Evolutionary conservation across 2,797 vertebrate genomes (phyloP), one percentile per base, ranked within the genome.

Genomic region (Cirrhinus mrigala): DNA sequence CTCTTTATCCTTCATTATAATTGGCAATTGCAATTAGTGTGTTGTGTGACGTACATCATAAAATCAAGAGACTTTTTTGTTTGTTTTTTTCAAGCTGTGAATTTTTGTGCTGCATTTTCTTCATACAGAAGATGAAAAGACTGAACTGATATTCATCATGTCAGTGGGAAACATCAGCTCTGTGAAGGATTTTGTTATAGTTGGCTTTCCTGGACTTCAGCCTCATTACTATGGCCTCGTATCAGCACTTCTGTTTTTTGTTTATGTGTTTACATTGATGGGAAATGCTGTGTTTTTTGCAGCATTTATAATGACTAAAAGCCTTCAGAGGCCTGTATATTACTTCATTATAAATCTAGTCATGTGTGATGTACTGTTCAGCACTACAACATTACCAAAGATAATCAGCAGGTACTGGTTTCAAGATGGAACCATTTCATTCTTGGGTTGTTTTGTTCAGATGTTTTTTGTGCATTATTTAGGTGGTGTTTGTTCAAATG

Each of bases 301-400:
- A 0, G 44, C 94, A 78, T 94, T 95, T 87, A 40, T n/a, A 20
- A 77, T 85, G 3, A 92, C 94, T 79, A 87, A 77, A 40, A 91
- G 87, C 56, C 92, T 95, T 50, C 93, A 94, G 10, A 93, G 93
- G 20, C 94, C 94, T 69, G 93, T 95, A 90, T 95, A 94, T 89
- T 94, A 93, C 84, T 88, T 92, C 80, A 92, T 95, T 85, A 71
- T 92, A 71, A 93, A 93, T 85, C 91, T 95, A 20, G 92, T 91
- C 12, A 3, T 93, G 15, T 89, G 93, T 73, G 94, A 95, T 69
- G 82, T 93, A 1, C 12, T 94, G 2, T 92, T 94, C 66, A 90
- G 92, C 78, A 93, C 89, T 0, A 86, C 90, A 56, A 88, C 91
- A n/a, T 88, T 94, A 48, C 92, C 93, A 12, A 94, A 94, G 75